Base-by-base conservation (phyloP, 2,797 vertebrate genomes). In the Philypnodon macrostomus region DNA sequence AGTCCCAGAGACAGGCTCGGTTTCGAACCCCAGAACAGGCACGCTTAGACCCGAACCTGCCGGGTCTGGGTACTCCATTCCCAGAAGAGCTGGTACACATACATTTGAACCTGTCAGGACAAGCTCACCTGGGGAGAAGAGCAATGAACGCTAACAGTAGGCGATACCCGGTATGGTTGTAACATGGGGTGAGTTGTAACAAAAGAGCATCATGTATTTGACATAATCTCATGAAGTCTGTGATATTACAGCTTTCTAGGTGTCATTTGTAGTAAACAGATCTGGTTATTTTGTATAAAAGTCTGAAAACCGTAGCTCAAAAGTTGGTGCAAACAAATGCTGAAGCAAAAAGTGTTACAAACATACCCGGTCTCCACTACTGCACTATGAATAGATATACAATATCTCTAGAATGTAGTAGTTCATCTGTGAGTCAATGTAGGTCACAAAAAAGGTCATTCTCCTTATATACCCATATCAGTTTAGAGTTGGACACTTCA, bases 31-130 rank as follows among this genome's bases (percentile, higher is more conserved):
- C 30, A 97, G 86, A 52, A 95, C 58, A 3, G 94, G 94, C 4
- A 96, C 92, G 74, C 77, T 85, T 15, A 95, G 62, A 12, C 88
- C 79, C 4, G 93, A 96, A 36, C 93, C 93, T 63, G 84, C 70
- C 0, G 94, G 92, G 64, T 96, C 94, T 32, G 91, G 93, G 62
- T 96, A 94, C 39, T 94, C 89, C 89, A 95, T 77, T 12, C 93
- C 93, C 8, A 91, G 80, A 15, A 95, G 77, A 18, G 91, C 91
- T 0, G 92, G 89, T 30, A 93, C 65, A 77, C 79, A 74, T 13
- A 85, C 32, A 44, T 88, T 88, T 16, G 87, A 90, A 57, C 83
- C 79, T 0, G 87, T 80, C 30, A 90, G 88, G 54, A 76, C 66
- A 69, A 95, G 87, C 53, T 85, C 80, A 23, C 94, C 93, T 97